Evolutionary conservation across 2,888 invertebrate genomes (phyloP), one percentile per base, ranked within the genome.

Genomic region (Crocallis elinguaria): DNA sequence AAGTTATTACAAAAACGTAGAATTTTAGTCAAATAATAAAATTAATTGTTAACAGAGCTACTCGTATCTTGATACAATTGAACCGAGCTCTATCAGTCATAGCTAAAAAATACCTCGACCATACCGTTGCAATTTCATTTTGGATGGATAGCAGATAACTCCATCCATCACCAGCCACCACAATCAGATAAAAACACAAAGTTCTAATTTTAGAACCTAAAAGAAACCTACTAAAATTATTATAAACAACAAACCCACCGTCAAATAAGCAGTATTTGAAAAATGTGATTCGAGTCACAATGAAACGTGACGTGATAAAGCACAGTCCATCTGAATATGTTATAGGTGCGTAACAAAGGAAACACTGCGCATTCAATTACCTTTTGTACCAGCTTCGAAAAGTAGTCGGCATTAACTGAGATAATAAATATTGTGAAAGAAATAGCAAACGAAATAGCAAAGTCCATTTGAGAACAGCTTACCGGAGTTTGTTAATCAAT

Each of bases 241-340:
- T 37, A 37, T 3, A 3, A 29, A 13, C 14, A 6, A 32, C 14
- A 32, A 14, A 32, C 32, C 12, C 17, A 36, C 5, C 16, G 12
- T 8, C 13, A 16, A 46, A 21, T 8, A 38, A 36, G 27, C 35
- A 35, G 17, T 36, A 36, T 41, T 29, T 8, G 36, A 36, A 42
- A 36, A 13, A 37, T 42, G 19, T 32, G 35, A 32, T 32, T 25
- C 36, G 16, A 46, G 45, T 45, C 39, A 38, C 41, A 43, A 59
- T 49, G 49, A 43, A 49, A 52, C 58, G 38, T 55, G 45, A 41
- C 51, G 43, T 45, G 49, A 43, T 55, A 55, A 49, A 55, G 45
- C 37, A 52, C 41, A 55, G 52, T 52, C 55, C 38, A 52, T 23
- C 33, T 48, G 53, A 38, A 53, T 53, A 43, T 53, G 19, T 43